Conservation (phyloP, 2,113 vertebrate species). For the Amphiprion percula region DNA sequence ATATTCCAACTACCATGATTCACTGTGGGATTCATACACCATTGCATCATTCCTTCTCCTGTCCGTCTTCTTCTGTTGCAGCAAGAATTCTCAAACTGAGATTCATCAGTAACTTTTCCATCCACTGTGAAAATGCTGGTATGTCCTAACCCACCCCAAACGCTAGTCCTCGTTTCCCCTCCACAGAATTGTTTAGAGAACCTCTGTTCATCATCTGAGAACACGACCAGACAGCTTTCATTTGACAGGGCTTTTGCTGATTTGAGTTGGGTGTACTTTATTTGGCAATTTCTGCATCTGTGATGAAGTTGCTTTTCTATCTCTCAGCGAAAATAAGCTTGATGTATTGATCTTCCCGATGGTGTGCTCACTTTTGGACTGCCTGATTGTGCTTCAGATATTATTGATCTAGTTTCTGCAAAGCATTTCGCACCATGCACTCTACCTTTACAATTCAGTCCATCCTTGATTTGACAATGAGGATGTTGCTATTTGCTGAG, state of each 20-base stretch:
- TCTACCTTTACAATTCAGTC: neutral
- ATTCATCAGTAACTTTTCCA: no score
- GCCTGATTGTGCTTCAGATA: neutral
- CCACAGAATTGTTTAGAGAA: neutral
- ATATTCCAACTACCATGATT: no score
- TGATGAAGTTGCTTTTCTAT: neutral
- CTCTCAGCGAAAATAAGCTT: no score
- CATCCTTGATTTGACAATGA: neutral
- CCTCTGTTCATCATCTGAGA: neutral
- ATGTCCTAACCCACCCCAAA: neutral
- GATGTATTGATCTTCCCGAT: no score
- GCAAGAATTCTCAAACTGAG: no score
- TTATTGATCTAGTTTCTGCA: neutral
- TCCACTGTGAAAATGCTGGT: no score
- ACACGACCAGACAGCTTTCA: neutral
- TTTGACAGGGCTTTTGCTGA: neutral
- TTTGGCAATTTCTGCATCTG: neutral
- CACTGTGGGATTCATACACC: no score
- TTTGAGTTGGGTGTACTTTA: neutral
- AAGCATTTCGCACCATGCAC: neutral
- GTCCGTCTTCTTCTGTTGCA: no score
- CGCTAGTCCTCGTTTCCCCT: neutral
- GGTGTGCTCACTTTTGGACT: no score
- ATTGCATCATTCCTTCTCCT: no score
- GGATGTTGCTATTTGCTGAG: neutral